phyloP scores from a whole-genome alignment of 2,113 vertebrate genomes.

The Marmota monax region DNA sequence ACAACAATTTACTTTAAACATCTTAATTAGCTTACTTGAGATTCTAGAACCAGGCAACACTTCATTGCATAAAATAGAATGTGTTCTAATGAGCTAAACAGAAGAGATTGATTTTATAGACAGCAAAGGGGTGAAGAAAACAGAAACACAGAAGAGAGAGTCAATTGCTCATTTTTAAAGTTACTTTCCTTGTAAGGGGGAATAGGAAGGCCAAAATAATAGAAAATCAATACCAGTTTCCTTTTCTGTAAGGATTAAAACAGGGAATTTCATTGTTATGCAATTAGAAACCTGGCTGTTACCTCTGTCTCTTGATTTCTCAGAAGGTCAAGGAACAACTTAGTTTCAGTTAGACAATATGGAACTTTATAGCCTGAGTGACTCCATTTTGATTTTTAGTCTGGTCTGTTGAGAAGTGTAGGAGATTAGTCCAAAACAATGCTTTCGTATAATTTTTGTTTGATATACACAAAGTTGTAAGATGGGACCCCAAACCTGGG shows the following conservation, averaged over 20 bases:
- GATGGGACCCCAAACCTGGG: background rate
- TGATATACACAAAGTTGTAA: background rate
- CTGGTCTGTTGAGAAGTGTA: background rate
- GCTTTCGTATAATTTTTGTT: background rate
- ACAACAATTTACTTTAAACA: background rate
- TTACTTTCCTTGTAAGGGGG: background rate
- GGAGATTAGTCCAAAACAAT: background rate
- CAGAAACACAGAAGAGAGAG: background rate
- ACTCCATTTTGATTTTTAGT: background rate
- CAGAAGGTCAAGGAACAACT: background rate
- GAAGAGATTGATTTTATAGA: background rate
- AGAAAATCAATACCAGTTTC: background rate
- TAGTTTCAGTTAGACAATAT: background rate
- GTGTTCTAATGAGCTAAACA: background rate
- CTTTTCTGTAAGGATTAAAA: background rate
- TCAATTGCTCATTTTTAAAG: background rate
- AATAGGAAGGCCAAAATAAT: background rate
- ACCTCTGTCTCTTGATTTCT: background rate
- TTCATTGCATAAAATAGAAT: background rate
- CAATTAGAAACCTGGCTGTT: background rate
- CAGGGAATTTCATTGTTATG: background rate
- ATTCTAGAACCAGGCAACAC: background rate
- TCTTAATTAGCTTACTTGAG: too few relatives aligned
- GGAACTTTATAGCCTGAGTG: background rate
- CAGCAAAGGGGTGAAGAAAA: too few relatives aligned